These are phyloP conservation scores for Meloe dianella DNA, from an alignment of 2,888 invertebrate genomes.

Conservation along the genomic window DNA sequence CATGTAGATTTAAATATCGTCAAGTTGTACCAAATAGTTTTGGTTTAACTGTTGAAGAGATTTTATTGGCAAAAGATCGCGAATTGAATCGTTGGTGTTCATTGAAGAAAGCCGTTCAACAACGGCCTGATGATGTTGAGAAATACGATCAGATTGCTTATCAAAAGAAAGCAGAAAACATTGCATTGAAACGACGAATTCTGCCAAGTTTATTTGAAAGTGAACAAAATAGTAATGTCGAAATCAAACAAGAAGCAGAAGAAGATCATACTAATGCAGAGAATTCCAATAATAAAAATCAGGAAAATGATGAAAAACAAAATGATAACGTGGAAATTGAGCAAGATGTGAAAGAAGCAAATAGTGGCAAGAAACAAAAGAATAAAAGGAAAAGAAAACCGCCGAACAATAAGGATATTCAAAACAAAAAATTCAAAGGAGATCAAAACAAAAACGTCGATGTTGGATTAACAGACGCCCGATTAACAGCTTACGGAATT, in stretches of 20 bases:
- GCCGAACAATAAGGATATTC: conserved; percentile 23
- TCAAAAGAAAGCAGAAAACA: conserved; percentile 74
- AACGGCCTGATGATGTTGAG: conserved; percentile 79
- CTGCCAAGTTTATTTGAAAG: conserved; percentile 78
- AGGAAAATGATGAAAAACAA: conserved; percentile 27
- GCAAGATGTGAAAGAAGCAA: conserved; percentile 35
- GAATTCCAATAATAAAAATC: conserved; percentile 29
- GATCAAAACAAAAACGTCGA: conserved; percentile 31
- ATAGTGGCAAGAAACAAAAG: conserved; percentile 40
- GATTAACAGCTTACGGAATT: conserved; percentile 89
- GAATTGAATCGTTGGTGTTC: conserved; percentile 97
- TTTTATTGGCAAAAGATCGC: conserved; percentile 87
- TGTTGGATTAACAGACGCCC: conserved; percentile 71
- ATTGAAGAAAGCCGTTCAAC: conserved; percentile 83
- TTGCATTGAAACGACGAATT: conserved; percentile 76
- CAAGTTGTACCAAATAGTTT: conserved; percentile 89
- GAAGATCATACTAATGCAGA: conserved; percentile 29
- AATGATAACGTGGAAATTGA: background rate
- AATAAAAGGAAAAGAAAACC: conserved; percentile 32
- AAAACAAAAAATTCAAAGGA: conserved; percentile 17
- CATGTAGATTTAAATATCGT: conserved; percentile 92
- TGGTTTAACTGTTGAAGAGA: conserved; percentile 92
- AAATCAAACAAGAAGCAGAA: conserved; percentile 30
- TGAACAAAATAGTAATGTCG: conserved; percentile 41
- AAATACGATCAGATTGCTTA: conserved; percentile 79